Evolutionary conservation across 2,797 vertebrate species (phyloP), one percentile per base, ranked within the genome.

Genomic region (Sebastolobus alascanus): DNA sequence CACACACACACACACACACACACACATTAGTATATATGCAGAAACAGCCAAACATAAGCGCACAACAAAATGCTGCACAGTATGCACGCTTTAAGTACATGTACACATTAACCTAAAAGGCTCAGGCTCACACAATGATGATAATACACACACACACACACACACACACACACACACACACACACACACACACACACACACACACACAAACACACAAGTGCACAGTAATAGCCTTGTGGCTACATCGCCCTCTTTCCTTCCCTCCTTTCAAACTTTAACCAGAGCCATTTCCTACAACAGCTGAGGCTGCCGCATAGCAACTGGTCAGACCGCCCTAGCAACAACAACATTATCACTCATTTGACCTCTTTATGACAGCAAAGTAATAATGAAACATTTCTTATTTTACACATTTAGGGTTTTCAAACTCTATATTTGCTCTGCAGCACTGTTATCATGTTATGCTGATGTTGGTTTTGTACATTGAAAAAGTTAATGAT

Each of bases 301-400:
- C 87, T 87, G 38, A 90, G 84, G 71, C 79, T 77, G 80, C 75
- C 31, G 63, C 84, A 65, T 87, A 84, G 88, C 84, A 92, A 91
- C 92, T 40, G 79, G 78, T 68, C 72, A 43, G 60, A 63, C 83
- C 67, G 33, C 79, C 85, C 71, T 82, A 79, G 86, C 83, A 92
- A 92, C 77, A 81, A 84, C 83, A 90, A 85, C 72, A 86, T 73
- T 68, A 76, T 73, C 67, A 78, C 18, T 84, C 37, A 69, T 77
- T 79, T 79, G 77, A 75, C 67, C 79, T 75, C 75, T 40, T 83
- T 74, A 68, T 73, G 69, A 67, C 56, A 20, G 54, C 50, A 12
- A 63, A 77, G 79, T 66, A 75, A 55, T 87, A 27, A 82, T 54
- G 9, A 73, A 55, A 50, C 35, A 56, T 55, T 37, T 79, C 38